Base-by-base conservation (phyloP, 2,113 vertebrate genomes). In the Grammomys surdaster region DNA sequence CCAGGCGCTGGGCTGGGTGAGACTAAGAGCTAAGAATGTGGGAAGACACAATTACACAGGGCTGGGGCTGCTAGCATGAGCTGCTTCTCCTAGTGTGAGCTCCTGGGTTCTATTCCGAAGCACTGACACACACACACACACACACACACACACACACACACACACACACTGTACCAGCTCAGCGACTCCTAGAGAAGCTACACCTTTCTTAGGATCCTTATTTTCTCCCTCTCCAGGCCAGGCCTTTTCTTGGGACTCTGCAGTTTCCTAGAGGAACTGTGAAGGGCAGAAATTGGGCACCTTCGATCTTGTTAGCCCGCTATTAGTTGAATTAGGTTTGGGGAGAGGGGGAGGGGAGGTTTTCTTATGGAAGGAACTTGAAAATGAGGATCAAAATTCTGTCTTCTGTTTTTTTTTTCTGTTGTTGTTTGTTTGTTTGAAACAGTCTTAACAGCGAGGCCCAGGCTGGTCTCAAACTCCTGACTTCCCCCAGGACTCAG, bases 331-430 rank as follows among this genome's bases (percentile, higher is more conserved):
- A 75, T 80, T 13, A 54, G 28, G 51, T 46, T 40, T 43, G 3
- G 22, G 31, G 16, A 16, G 40, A 17, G 40, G 40, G 60, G 60
- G 46, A 16, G 31, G 0, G 22, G 28, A 48, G 1, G 20, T 36
- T 76, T 78, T 36, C 80, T n/a, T 67, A 90, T 56, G 33, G 46
- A n/a, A 84, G 19, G 31, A 92, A 90, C n/a, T 93, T 84, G 33
- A 48, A 85, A 51, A 89, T 2, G 73, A 33, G 19, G 48, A 54
- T 9, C 24, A 82, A 93, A 90, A 51, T 22, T 22, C n/a, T 11
- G 40, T 58, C 40, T 58, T 40, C 14, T 88, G 19, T 3, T 63
- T 26, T 43, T 85, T 60, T 63, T 63, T n/a, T n/a, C n/a, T n/a
- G n/a, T n/a, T 22, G 24, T 40, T 85, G 26, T 65, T 67, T 48